Percentiles rank a stretch among this genome's conserved stretches.
Conservation (phyloP, 2,888 invertebrate genomes). For the Osmoderma eremita region DNA sequence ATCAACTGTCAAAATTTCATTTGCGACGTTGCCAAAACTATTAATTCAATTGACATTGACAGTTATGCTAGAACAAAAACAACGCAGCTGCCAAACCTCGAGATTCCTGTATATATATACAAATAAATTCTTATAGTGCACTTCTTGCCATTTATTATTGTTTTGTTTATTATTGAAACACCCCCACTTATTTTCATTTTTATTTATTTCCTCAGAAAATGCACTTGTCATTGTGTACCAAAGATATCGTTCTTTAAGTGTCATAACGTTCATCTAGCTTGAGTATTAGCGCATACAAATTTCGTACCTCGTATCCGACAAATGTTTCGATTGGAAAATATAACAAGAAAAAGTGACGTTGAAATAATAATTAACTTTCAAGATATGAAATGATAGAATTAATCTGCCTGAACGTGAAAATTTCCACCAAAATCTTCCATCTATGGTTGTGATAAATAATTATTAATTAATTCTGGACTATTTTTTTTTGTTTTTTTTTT, state of each 20-base stretch:
- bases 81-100: background rate
- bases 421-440: conserved; percentile 64
- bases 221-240: conserved; percentile 61
- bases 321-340: too few species aligned
- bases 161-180: too few species aligned
- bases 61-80: too few species aligned
- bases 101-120: background rate
- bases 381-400: background rate
- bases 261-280: conserved; percentile 52
- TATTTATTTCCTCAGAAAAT: conserved; percentile 38
- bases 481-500: conserved; percentile 40
- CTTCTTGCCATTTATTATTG: too few species aligned
- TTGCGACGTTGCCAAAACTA: too few species aligned
- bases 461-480: conserved; percentile 52
- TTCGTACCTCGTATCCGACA: too few species aligned
- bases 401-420: conserved; percentile 46
- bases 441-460: conserved; percentile 63
- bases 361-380: too few species aligned
- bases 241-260: conserved; percentile 59
- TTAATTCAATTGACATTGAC: too few species aligned
- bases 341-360: too few species aligned
- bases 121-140: background rate
- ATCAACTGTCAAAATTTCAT: too few species aligned
- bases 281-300: too few species aligned
- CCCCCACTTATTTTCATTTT: too few species aligned